phyloP scores from a whole-genome alignment of 2,113 vertebrate genomes.

The Centrocercus urophasianus region DNA sequence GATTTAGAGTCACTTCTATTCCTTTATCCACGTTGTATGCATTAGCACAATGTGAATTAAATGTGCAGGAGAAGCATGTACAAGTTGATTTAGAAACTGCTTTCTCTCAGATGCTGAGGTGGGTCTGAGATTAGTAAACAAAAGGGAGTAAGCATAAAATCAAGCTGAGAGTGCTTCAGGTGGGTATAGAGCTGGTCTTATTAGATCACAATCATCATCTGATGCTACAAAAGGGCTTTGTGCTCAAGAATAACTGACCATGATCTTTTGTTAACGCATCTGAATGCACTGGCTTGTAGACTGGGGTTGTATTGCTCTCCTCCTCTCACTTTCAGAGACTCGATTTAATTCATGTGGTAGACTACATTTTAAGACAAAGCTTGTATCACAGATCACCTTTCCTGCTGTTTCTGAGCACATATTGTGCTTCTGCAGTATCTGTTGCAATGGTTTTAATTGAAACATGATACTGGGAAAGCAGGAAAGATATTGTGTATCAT shows the following conservation, averaged over 20 bases:
- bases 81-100: neutral
- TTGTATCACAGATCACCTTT: constrained; percentile 37
- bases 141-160: neutral
- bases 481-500: neutral
- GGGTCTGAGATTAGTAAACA: neutral
- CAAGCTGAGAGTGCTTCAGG: neutral
- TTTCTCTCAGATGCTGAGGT: neutral
- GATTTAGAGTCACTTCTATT: neutral
- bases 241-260: neutral
- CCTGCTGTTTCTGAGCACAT: constrained; percentile 13
- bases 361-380: constrained; percentile 34
- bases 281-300: constrained; percentile 29
- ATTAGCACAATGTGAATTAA: neutral
- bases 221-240: constrained; percentile 60
- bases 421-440: constrained; percentile 38
- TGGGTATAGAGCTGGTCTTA: constrained; percentile 40
- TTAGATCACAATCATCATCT: constrained; percentile 45
- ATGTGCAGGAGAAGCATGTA: neutral
- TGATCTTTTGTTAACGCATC: constrained; percentile 11
- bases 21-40: neutral
- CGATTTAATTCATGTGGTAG: neutral
- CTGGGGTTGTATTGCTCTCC: constrained; percentile 27
- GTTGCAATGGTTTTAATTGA: constrained; percentile 49
- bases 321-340: constrained; percentile 1
- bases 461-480: neutral